phyloP scores from a whole-genome alignment of 1,140 invertebrate genomes.

The Microplitis mediator region DNA sequence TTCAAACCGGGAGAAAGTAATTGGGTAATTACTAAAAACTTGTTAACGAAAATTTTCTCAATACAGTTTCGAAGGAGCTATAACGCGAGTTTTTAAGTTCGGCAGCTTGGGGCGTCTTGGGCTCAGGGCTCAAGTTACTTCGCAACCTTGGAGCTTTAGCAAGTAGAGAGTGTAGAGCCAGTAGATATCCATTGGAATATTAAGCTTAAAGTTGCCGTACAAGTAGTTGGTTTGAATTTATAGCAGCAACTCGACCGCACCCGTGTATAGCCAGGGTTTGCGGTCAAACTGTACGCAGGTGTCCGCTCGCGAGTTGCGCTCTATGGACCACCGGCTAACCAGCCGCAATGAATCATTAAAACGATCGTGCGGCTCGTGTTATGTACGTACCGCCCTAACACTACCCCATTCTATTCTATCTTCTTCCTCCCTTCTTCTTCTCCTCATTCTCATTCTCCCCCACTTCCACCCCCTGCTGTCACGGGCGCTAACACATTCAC shows the following conservation, averaged over 20 bases:
- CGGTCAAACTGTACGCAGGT: conserved; percentile 22
- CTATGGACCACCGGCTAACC: conserved; percentile 15
- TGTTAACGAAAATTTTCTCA: no score
- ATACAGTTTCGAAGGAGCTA: no score
- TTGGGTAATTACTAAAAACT: no score
- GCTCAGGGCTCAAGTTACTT: no score
- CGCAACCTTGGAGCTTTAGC: no score
- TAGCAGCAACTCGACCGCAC: conserved; percentile 9
- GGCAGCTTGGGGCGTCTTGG: no score
- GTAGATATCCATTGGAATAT: neutral
- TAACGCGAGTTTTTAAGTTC: no score
- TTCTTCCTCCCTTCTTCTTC: neutral
- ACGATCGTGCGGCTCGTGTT: conserved; percentile 15
- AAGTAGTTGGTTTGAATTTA: conserved; percentile 11
- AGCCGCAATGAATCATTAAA: conserved; percentile 22
- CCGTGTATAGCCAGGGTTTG: conserved; percentile 14
- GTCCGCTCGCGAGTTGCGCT: conserved; percentile 19
- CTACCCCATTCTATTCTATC: neutral
- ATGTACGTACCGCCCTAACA: conserved; percentile 12
- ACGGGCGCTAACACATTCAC: no score
- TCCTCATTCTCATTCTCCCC: neutral
- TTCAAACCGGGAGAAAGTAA: no score
- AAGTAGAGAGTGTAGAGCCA: no score
- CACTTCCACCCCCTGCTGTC: neutral
- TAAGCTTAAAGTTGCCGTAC: conserved; percentile 12